phyloP scores from a whole-genome alignment of 2,113 vertebrate species.

The Phyllopteryx taeniolatus region DNA sequence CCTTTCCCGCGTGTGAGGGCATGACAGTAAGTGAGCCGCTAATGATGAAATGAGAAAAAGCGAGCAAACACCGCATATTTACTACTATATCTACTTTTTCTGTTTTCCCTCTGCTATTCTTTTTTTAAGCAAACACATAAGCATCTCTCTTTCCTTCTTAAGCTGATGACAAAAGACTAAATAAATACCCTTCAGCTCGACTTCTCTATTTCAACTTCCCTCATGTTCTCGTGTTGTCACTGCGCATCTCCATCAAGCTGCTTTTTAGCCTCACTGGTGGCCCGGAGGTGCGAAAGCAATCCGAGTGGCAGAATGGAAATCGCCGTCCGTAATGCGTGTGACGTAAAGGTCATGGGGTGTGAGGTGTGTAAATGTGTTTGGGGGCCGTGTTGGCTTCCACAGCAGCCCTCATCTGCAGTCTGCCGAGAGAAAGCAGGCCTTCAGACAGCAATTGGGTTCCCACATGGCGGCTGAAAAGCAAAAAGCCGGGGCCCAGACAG shows the following conservation, averaged over 20 bases:
- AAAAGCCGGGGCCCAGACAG: slow-evolving; percentile 42
- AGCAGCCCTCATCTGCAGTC: slow-evolving; percentile 62
- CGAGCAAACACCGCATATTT: slow-evolving; percentile 5
- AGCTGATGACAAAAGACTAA: slow-evolving; percentile 52
- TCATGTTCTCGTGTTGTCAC: slow-evolving; percentile 37
- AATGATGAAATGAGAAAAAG: too few relatives aligned
- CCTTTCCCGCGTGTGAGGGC: not conserved
- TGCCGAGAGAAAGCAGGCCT: slow-evolving; percentile 36
- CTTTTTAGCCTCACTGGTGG: slow-evolving; percentile 26
- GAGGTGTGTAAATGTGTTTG: slow-evolving; percentile 26
- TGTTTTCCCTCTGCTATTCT: slow-evolving; percentile 4
- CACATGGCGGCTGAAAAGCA: slow-evolving; percentile 50
- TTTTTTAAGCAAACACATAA: slow-evolving; percentile 8
- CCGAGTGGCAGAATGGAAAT: slow-evolving; percentile 23
- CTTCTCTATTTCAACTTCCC: slow-evolving; percentile 57
- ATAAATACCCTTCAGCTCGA: slow-evolving; percentile 43
- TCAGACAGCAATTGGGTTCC: slow-evolving; percentile 27
- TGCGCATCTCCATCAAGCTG: slow-evolving; percentile 33
- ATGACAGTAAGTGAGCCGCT: not conserved
- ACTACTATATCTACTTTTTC: not conserved
- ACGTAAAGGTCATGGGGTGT: not conserved
- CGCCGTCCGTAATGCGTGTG: not conserved
- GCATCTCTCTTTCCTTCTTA: slow-evolving; percentile 24
- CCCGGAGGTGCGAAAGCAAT: slow-evolving; percentile 24
- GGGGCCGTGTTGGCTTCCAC: slow-evolving; percentile 40